Evolutionary conservation across 2,113 vertebrate species (phyloP).

Genomic region (Phalacrocorax pelagicus): DNA sequence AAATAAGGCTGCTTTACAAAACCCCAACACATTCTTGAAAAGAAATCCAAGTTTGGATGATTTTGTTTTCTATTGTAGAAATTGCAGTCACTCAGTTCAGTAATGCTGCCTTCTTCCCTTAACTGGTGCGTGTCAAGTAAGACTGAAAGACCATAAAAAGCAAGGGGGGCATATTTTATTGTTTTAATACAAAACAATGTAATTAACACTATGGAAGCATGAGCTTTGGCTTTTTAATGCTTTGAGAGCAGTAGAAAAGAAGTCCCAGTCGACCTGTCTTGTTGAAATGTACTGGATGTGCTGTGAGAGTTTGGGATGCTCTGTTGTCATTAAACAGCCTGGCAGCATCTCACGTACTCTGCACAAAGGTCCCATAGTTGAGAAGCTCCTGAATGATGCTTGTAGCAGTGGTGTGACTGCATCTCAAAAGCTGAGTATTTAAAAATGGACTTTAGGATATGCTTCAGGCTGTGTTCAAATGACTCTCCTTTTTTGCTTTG

Average conservation of each 20-base stretch:
- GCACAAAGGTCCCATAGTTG: neutral
- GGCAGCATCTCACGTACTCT: accelerated
- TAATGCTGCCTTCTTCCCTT: neutral
- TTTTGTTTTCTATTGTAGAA: neutral
- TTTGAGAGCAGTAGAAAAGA: neutral
- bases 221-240: neutral
- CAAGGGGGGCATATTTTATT: neutral
- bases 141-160: neutral
- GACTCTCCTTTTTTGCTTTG: neutral
- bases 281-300: neutral
- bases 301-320: neutral
- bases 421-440: neutral
- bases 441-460: neutral
- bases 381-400: neutral
- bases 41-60: neutral
- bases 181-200: neutral
- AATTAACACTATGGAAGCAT: neutral
- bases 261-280: neutral
- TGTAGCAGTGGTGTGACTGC: neutral
- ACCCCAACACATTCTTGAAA: neutral
- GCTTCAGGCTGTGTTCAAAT: neutral
- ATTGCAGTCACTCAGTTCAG: neutral
- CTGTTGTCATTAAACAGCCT: neutral
- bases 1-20: neutral
- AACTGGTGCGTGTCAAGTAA: neutral